phyloP scores from a whole-genome alignment of 1,140 invertebrate species.

The Leptinotarsa lineolata region DNA sequence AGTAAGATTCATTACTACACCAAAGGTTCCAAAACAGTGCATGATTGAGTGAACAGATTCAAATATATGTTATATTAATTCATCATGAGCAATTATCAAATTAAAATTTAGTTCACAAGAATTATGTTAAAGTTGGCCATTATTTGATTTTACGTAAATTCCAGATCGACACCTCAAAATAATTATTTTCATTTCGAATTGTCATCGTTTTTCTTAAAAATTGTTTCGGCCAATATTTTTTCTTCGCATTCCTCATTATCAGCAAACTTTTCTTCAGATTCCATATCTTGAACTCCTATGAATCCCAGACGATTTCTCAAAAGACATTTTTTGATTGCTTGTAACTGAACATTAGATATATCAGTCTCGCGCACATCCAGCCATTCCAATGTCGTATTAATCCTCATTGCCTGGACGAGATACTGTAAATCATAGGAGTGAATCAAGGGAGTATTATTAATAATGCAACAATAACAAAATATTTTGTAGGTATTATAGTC shows the following conservation, averaged over 20 bases:
- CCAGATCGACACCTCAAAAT: too few relatives aligned
- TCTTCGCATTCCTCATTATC: neutral
- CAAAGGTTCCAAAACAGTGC: too few relatives aligned
- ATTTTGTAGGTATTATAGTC: too few relatives aligned
- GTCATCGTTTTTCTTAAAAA: neutral
- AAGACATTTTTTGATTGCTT: slow-evolving; percentile 34
- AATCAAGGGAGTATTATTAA: slow-evolving; percentile 18
- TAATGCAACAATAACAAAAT: neutral
- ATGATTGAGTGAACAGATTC: too few relatives aligned
- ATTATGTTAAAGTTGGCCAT: too few relatives aligned
- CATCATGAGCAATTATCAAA: too few relatives aligned
- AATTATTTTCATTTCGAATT: neutral
- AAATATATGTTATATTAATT: too few relatives aligned
- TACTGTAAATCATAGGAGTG: slow-evolving; percentile 30
- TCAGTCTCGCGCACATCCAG: slow-evolving; percentile 48
- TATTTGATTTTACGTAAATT: too few relatives aligned
- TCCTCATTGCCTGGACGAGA: slow-evolving; percentile 35
- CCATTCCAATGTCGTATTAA: slow-evolving; percentile 44
- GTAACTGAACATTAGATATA: slow-evolving; percentile 37
- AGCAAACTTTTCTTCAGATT: neutral
- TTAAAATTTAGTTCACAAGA: too few relatives aligned
- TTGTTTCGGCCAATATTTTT: neutral
- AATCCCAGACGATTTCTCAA: slow-evolving; percentile 31
- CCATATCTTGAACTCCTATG: neutral
- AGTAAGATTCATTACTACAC: too few relatives aligned